Evolutionary conservation across 1,140 invertebrate genomes (phyloP), one percentile per base, ranked within the genome.

Genomic region (Phymastichus coffea): DNA sequence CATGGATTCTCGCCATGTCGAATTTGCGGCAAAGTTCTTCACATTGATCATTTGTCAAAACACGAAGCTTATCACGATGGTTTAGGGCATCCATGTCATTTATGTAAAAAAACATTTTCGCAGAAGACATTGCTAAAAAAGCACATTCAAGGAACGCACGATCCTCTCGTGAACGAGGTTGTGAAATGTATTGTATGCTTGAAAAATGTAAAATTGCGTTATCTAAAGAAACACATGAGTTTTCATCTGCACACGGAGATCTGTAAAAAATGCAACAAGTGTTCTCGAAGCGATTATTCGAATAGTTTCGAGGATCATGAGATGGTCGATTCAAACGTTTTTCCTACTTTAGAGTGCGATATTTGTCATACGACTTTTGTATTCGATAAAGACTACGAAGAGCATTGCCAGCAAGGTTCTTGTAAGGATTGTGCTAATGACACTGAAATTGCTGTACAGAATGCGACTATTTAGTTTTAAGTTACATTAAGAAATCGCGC

Each of bases 1-100:
- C 74, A 76, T 23, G 40, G 46, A 0, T 37, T 57, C 9, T 28
- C 60, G 9, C 23, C 30, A 3, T 78, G 76, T 57, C 43, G 48
- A 20, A 41, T 70, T 20, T 78, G 76, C 33, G 57, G 64, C 17
- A 66, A 65, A 20, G 63, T 53, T 14, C 22, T 65, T 2, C 28
- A 61, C 19, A 59, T 66, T 38, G 63, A 61, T 12, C 23, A 59
- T 12, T 67, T 70, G 12, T 15, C 51, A 0, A 67, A 60, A 10
- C 76, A 78, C 4, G 68, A 71, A 54, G 54, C 61, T 20, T 78
- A 77, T 58, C 75, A 78, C 46, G 55, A 69, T 55, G 75, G 76
- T 1, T 61, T 73, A 19, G 76, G 76, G 14, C 66, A 59, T 53
- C 75, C 76, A 4, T 78, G 76, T 61, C 74, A 76, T 38, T 23